phyloP scores from a whole-genome alignment of 2,888 invertebrate species.

The Hyposoter didymator region DNA sequence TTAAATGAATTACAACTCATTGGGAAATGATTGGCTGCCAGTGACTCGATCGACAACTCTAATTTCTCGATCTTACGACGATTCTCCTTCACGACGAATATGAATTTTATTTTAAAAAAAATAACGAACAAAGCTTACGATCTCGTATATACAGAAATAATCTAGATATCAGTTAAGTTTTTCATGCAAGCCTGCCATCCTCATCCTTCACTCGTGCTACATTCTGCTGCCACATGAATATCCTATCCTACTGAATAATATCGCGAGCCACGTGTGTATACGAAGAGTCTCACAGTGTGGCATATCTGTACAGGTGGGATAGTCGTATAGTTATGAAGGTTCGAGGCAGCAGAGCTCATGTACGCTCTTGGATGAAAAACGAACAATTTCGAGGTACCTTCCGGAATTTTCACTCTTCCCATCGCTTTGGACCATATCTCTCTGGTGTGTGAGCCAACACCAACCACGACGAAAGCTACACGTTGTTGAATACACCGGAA shows the following conservation, averaged over 20 bases:
- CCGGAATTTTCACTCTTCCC: slow-evolving; percentile 55
- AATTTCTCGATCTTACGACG: too few species aligned
- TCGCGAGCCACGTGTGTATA: slow-evolving; percentile 44
- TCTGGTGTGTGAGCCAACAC: slow-evolving; percentile 27
- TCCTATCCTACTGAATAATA: slow-evolving; percentile 69
- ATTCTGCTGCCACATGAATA: slow-evolving; percentile 49
- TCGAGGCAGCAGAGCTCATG: slow-evolving; percentile 54
- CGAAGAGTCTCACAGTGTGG: not conserved
- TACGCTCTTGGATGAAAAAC: slow-evolving; percentile 66
- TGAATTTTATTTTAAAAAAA: not conserved
- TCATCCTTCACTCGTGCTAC: slow-evolving; percentile 47
- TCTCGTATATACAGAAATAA: not conserved
- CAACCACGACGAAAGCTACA: slow-evolving; percentile 34
- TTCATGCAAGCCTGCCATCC: slow-evolving; percentile 30
- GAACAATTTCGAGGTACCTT: slow-evolving; percentile 70
- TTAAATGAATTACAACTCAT: not conserved
- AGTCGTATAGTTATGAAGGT: slow-evolving; percentile 39
- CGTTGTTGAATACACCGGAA: slow-evolving; percentile 54
- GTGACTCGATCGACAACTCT: too few species aligned
- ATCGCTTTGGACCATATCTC: slow-evolving; percentile 21
- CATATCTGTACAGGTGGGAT: slow-evolving; percentile 43
- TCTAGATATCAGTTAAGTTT: slow-evolving; percentile 39
- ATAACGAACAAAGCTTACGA: not conserved
- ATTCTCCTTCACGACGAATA: too few species aligned
- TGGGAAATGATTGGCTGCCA: not conserved